These are phyloP conservation scores for Camptogramma bilineatum DNA, from an alignment of 2,888 invertebrate species.

Conservation along the genomic window DNA sequence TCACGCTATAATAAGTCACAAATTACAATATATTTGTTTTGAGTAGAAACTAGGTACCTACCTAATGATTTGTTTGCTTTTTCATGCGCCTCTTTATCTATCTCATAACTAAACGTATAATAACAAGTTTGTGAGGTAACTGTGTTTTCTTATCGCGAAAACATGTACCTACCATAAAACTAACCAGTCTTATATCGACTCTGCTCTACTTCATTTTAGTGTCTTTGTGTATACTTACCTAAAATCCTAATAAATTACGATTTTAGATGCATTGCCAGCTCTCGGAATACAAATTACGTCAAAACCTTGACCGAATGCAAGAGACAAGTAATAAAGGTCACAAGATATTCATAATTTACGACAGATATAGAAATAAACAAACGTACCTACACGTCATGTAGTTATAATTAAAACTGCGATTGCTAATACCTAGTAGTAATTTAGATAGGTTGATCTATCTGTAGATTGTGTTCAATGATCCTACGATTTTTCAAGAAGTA, in stretches of 20 bases:
- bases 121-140: not conserved
- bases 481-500: not conserved
- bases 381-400: too few relatives aligned
- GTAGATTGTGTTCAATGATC: too few relatives aligned
- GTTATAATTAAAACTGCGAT: too few relatives aligned
- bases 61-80: not conserved
- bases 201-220: not conserved
- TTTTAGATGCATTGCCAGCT: slow-evolving; percentile 1
- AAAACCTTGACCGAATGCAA: slow-evolving; percentile 49
- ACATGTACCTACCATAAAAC: not conserved
- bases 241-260: not conserved
- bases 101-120: not conserved
- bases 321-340: slow-evolving; percentile 29
- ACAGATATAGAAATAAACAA: not conserved
- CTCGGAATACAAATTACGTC: slow-evolving; percentile 25
- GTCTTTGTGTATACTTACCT: not conserved
- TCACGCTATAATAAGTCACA: too few relatives aligned
- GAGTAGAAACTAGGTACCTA: too few relatives aligned
- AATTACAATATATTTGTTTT: too few relatives aligned
- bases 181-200: not conserved
- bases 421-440: too few relatives aligned
- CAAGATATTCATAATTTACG: slow-evolving; percentile 8
- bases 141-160: not conserved
- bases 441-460: too few relatives aligned
- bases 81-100: not conserved